Evolutionary conservation across 2,888 invertebrate genomes (phyloP).

Genomic region (Argyra leucocephala): DNA sequence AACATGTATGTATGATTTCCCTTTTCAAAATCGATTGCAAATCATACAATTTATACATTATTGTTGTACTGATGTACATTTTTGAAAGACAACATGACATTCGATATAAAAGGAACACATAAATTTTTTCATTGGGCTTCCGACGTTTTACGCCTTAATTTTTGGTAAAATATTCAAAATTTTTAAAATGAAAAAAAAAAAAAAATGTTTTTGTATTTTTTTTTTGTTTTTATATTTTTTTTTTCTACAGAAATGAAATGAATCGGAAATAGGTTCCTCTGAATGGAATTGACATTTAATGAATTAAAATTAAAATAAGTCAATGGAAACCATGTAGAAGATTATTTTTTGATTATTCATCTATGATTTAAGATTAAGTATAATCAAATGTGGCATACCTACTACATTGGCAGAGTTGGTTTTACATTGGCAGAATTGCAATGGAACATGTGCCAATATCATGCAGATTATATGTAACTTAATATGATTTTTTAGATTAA

Average conservation of each 20-base stretch:
- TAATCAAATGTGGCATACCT: too few relatives aligned
- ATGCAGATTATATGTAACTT: too few relatives aligned
- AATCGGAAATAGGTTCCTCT: background rate
- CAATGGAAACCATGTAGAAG: too few relatives aligned
- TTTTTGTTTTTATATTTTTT: background rate
- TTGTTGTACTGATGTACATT: too few relatives aligned
- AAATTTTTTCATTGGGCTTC: constrained; percentile 1
- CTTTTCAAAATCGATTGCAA: background rate
- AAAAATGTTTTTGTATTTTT: background rate
- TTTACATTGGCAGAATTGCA: too few relatives aligned
- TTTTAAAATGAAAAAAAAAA: background rate
- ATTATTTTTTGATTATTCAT: too few relatives aligned
- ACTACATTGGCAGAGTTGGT: too few relatives aligned
- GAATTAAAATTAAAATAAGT: too few relatives aligned
- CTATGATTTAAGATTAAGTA: too few relatives aligned
- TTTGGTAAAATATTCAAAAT: background rate
- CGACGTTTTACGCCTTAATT: constrained; percentile 6
- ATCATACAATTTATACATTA: background rate
- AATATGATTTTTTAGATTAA: too few relatives aligned
- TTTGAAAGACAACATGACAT: background rate
- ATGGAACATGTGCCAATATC: too few relatives aligned
- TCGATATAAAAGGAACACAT: background rate
- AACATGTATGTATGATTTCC: background rate
- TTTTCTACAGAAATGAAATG: background rate
- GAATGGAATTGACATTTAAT: too few relatives aligned